Evolutionary conservation across 2,888 invertebrate species (phyloP), one percentile per base, ranked within the genome.

Genomic region (Tetrapedia diversipes): DNA sequence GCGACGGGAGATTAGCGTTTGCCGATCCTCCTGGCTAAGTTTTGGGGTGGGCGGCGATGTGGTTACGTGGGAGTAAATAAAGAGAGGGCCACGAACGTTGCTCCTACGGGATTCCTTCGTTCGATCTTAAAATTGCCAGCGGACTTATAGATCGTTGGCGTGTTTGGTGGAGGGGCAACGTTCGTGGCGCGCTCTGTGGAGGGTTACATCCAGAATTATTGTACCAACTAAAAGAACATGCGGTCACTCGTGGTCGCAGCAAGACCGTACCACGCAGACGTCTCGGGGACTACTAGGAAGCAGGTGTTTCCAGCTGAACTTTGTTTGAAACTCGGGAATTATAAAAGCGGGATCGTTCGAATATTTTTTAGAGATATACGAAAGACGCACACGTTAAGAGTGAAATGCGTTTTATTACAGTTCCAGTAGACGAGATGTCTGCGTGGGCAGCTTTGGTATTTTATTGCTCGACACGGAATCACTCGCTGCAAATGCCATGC

Each of bases 401-500:
- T n/a, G n/a, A n/a, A n/a, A n/a, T n/a, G n/a, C n/a, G n/a, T n/a
- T n/a, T n/a, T n/a, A n/a, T n/a, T n/a, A n/a, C n/a, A n/a, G n/a
- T n/a, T n/a, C 24, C 10, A 4, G 16, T 29, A 0, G 14, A 1
- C 2, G 45, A 66, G 59, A 72, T 63, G 7, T 69, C 74, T 65
- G 76, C 71, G 74, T 72, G 70, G 63, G 56, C 60, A 59, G 49
- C 75, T 24, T 65, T 51, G 69, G 60, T 75, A 39, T 54, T 76
- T 64, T 29, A 70, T 76, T 56, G 64, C 71, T 85, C 83, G 85
- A 85, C 77, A 84, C 72, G 81, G 78, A 80, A 66, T 74, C 86
- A 86, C 84, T 83, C 88, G 87, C 84, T 87, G 87, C 85, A 86
- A 88, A 87, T 89, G 87, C 86, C 89, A 89, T 89, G 89, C 89